Conservation (phyloP, 2,888 invertebrate genomes). For the Tenthredo amoena region DNA sequence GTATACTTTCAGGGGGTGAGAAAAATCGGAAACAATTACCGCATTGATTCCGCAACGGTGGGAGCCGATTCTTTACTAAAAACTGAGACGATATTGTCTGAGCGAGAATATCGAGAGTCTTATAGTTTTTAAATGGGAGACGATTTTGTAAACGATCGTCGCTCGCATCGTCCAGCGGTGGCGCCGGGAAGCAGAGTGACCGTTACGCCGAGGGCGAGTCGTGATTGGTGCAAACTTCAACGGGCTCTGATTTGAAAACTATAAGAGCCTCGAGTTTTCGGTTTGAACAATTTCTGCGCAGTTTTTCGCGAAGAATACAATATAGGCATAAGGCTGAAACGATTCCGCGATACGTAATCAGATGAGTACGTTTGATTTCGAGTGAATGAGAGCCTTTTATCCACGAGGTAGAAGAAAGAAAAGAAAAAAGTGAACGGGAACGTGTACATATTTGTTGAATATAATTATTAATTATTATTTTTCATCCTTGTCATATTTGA, state of each 20-base stretch:
- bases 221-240: conserved; percentile 1
- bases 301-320: background rate
- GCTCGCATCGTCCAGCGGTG: background rate
- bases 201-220: background rate
- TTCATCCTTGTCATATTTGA: background rate
- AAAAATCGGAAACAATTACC: background rate
- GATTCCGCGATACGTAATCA: background rate
- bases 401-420: background rate
- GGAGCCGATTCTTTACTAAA: background rate
- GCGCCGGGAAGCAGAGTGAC: background rate
- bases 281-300: background rate
- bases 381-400: background rate
- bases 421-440: background rate
- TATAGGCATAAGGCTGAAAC: background rate
- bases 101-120: background rate
- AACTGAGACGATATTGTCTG: background rate
- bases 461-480: background rate
- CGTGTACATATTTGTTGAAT: background rate
- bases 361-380: background rate
- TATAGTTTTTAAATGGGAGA: background rate
- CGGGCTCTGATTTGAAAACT: background rate
- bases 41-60: background rate
- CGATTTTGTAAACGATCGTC: background rate
- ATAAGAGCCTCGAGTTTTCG: background rate
- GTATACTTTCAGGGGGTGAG: background rate